phyloP scores from a whole-genome alignment of 2,113 vertebrate species.

The Pedetes capensis region DNA sequence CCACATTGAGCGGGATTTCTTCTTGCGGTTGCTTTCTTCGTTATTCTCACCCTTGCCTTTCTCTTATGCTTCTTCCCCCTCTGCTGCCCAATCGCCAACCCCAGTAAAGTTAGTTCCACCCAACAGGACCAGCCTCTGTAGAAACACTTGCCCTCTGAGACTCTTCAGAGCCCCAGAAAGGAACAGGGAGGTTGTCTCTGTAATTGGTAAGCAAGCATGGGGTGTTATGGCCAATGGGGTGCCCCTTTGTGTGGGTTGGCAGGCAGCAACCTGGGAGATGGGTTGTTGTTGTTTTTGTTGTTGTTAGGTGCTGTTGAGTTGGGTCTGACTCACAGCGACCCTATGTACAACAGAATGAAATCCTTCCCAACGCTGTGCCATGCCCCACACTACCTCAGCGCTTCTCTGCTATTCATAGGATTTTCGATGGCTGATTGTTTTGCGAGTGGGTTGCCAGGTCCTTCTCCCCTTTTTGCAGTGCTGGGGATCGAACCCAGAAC shows the following conservation, averaged over 20 bases:
- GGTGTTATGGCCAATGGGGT: neutral
- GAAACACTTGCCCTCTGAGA: neutral
- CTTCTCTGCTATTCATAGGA: too few relatives aligned
- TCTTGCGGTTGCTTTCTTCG: neutral
- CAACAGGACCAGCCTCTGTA: neutral
- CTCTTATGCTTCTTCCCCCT: neutral
- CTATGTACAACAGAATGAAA: too few relatives aligned
- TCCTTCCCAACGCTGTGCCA: too few relatives aligned
- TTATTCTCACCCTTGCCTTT: neutral
- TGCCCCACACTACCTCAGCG: too few relatives aligned
- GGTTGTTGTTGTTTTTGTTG: too few relatives aligned
- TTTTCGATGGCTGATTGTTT: too few relatives aligned
- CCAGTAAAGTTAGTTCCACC: neutral
- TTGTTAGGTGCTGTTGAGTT: too few relatives aligned
- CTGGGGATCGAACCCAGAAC: too few relatives aligned
- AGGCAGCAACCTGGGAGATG: neutral
- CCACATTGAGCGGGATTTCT: neutral
- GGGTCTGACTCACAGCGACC: too few relatives aligned
- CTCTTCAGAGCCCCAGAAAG: neutral
- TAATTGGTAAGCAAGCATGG: rapidly evolving
- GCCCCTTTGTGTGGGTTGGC: neutral
- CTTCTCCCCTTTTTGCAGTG: too few relatives aligned
- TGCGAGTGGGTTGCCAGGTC: too few relatives aligned
- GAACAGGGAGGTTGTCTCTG: neutral
- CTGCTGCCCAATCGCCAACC: neutral